These are phyloP conservation scores for Ichneumon xanthorius DNA, from an alignment of 2,888 invertebrate genomes.

Conservation along the genomic window DNA sequence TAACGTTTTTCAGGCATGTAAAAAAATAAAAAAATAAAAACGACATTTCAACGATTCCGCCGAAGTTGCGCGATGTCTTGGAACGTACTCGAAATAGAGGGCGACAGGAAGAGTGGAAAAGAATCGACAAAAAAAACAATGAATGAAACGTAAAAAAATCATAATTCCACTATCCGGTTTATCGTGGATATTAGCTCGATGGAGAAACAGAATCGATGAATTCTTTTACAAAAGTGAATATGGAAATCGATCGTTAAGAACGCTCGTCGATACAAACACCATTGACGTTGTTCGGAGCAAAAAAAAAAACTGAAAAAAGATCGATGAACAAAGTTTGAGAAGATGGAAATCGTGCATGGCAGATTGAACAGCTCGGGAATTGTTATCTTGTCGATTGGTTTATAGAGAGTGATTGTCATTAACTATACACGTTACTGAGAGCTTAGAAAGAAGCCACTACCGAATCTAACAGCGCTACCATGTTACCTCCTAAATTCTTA, in stretches of 20 bases:
- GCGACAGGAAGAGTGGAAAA: conserved; percentile 74
- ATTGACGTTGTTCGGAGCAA: background rate
- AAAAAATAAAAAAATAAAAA: conserved; percentile 10
- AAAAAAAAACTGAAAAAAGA: conserved; percentile 15
- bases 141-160: conserved; percentile 49
- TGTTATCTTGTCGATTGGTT: conserved; percentile 75
- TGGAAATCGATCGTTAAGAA: conserved; percentile 12
- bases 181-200: conserved; percentile 13
- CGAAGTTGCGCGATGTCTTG: conserved; percentile 9
- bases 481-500: conserved; percentile 70
- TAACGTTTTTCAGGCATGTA: conserved; percentile 10
- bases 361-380: conserved; percentile 76
- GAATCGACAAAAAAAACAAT: conserved; percentile 61
- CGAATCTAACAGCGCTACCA: conserved; percentile 76
- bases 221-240: background rate
- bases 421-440: conserved; percentile 80
- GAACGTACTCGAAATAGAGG: conserved; percentile 70
- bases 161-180: conserved; percentile 20
- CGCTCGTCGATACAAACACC: background rate
- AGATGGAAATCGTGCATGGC: conserved; percentile 74
- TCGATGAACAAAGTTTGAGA: conserved; percentile 57
- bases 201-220: conserved; percentile 16
- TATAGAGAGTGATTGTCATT: conserved; percentile 84
- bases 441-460: conserved; percentile 78
- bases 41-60: conserved; percentile 33